A percentile compares a stretch with the other conserved stretches of the same genome.
These are phyloP conservation scores for Nannoperca obscura DNA, from an alignment of 2,797 vertebrate genomes.

Conservation along the genomic window DNA sequence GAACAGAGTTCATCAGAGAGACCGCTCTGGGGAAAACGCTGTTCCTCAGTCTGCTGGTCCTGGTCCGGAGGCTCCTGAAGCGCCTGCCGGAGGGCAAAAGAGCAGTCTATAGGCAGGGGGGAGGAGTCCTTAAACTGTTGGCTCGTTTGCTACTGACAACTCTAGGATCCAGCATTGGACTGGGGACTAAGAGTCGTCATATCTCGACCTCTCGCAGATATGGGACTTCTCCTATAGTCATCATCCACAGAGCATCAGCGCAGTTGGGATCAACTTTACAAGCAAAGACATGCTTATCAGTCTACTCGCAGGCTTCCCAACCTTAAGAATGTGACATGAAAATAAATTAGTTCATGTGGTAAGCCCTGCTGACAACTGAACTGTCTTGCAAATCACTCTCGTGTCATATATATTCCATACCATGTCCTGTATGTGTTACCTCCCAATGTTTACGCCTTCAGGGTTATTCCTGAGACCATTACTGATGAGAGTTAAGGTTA, in stretches of 20 bases:
- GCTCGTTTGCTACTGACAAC: no score
- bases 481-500: constrained; percentile 65
- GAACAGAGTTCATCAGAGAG: no score
- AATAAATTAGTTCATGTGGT: constrained; percentile 23
- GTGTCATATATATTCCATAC: constrained; percentile 50
- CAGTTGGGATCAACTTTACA: constrained; percentile 11
- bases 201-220: not conserved
- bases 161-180: not conserved
- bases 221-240: no score
- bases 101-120: no score
- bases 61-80: no score
- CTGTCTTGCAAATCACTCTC: constrained; percentile 20
- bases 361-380: constrained; percentile 31
- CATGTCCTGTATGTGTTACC: constrained; percentile 51
- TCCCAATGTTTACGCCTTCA: constrained; percentile 65
- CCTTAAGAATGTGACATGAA: constrained; percentile 19
- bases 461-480: constrained; percentile 52
- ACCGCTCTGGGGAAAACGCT: no score
- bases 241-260: constrained; percentile 20
- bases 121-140: no score
- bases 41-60: no score
- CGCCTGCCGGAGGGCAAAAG: no score
- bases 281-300: constrained; percentile 19
- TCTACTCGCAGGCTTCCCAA: constrained; percentile 7
- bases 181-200: not conserved